Conservation (phyloP, 2,888 invertebrate genomes). For the Stenurella melanura region DNA sequence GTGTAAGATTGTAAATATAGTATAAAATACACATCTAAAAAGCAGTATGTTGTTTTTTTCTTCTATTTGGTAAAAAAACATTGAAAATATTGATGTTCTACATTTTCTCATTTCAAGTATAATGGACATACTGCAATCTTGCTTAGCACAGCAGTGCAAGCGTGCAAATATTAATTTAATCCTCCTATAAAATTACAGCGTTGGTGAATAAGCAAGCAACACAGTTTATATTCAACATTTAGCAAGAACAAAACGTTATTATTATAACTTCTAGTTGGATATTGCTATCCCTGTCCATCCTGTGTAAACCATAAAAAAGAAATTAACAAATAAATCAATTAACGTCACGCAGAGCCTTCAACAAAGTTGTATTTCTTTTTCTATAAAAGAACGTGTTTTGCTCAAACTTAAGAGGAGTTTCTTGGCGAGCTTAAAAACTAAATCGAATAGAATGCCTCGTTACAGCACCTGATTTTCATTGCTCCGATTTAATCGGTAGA, state of each 20-base stretch:
- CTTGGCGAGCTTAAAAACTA: not conserved
- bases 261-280: not conserved
- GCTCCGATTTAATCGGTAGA: not conserved
- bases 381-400: constrained; percentile 19
- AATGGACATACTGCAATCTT: no score
- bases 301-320: constrained; percentile 13
- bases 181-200: not conserved
- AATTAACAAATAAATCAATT: constrained; percentile 15
- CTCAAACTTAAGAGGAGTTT: constrained; percentile 6
- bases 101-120: no score
- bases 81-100: no score
- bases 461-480: not conserved
- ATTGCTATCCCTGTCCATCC: not conserved
- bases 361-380: constrained; percentile 25
- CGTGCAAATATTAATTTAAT: no score
- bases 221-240: not conserved
- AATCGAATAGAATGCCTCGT: constrained; percentile 4
- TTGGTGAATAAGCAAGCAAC: not conserved
- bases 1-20: no score
- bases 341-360: constrained; percentile 24
- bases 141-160: no score
- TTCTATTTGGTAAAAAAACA: no score
- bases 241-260: not conserved
- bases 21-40: no score
- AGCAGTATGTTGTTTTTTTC: no score